phyloP scores from a whole-genome alignment of 2,113 vertebrate species.

The Rhynchopsitta pachyrhyncha region DNA sequence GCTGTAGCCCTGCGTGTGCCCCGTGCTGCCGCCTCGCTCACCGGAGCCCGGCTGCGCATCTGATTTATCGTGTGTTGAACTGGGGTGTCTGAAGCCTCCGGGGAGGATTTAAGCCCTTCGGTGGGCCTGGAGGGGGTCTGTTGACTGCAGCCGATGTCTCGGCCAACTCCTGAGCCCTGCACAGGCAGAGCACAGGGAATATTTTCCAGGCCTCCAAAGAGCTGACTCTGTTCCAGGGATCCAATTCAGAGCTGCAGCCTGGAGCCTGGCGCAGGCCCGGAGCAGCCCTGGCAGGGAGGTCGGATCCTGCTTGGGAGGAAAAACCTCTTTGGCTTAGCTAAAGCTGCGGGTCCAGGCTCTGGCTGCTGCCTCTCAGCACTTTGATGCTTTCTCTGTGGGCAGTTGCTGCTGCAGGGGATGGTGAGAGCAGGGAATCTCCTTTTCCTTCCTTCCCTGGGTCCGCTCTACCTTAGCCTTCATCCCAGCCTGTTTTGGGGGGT shows the following conservation, averaged over 20 bases:
- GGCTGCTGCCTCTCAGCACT: not conserved
- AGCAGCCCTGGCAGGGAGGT: not conserved
- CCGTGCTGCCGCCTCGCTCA: accelerated
- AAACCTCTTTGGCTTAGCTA: not conserved
- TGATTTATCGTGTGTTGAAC: not conserved
- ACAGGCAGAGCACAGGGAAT: not conserved
- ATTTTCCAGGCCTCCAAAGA: not conserved
- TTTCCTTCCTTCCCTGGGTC: not conserved
- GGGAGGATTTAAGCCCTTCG: not conserved
- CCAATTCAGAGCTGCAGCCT: not conserved
- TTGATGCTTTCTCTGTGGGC: not conserved
- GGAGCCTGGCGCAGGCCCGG: not conserved
- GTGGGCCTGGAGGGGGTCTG: not conserved
- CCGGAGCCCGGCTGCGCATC: not conserved
- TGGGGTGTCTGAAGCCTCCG: not conserved
- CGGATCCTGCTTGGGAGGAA: not conserved
- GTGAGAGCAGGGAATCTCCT: accelerated
- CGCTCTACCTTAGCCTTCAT: not conserved
- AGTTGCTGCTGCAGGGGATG: not conserved
- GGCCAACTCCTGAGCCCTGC: not conserved
- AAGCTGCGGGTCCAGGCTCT: not conserved
- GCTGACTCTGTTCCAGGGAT: constrained; percentile 37
- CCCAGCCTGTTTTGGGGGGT: not conserved
- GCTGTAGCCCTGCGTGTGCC: not conserved
- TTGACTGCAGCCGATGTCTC: not conserved